These are phyloP conservation scores for Akabosia matsudoensis DNA, from an alignment of 1,140 invertebrate genomes.

Conservation along the genomic window DNA sequence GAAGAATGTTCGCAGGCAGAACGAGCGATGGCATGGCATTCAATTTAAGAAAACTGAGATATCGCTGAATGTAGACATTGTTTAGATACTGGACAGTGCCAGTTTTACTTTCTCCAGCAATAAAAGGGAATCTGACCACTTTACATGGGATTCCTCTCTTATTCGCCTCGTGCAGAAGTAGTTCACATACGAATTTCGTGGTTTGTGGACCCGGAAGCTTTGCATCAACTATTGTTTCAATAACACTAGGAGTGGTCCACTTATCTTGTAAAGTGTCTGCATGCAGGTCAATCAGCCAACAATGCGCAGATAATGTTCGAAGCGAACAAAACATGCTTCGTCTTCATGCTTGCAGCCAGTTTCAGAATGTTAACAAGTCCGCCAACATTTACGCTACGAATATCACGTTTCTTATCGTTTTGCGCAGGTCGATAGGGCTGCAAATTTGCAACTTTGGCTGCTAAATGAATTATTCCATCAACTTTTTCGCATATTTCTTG, in stretches of 20 bases:
- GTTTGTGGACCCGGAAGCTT: neutral
- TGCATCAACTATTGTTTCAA: neutral
- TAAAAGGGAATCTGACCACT: neutral
- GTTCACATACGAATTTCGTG: conserved; percentile 28
- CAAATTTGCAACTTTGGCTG: neutral
- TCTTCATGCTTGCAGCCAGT: neutral
- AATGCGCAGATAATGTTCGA: too few species aligned
- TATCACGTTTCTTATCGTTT: neutral
- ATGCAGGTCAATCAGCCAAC: too few species aligned
- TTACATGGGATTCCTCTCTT: conserved; percentile 23
- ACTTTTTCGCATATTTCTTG: neutral
- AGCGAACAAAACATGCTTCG: neutral
- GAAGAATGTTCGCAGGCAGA: neutral
- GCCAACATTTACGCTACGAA: conserved; percentile 23
- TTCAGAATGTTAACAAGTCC: conserved; percentile 15
- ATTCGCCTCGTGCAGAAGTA: neutral
- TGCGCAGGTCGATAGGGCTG: neutral
- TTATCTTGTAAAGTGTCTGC: neutral
- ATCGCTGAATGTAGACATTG: neutral
- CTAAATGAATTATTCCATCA: conserved; percentile 18
- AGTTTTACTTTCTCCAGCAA: neutral
- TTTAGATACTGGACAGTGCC: neutral
- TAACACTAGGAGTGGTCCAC: neutral
- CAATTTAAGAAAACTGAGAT: neutral
- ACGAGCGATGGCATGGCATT: neutral